Conservation (phyloP, 2,113 vertebrate genomes). For the Protobothrops mucrosquamatus region DNA sequence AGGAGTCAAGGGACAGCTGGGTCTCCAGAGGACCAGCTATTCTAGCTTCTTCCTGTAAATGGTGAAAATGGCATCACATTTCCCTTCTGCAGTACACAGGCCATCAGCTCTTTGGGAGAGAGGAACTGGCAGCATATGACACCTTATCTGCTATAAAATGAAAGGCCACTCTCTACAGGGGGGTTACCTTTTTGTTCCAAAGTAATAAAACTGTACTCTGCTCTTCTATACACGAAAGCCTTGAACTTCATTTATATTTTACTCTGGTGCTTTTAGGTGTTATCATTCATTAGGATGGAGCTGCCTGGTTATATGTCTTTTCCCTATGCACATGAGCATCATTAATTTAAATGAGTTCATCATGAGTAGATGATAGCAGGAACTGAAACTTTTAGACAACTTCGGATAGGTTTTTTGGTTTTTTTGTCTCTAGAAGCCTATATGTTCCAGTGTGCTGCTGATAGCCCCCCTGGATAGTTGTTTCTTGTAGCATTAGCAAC, state of each 20-base stretch:
- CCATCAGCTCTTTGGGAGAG: not conserved
- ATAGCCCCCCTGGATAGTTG: not conserved
- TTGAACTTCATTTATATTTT: not conserved
- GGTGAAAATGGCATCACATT: constrained; percentile 23
- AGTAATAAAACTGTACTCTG: not conserved
- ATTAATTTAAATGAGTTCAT: not conserved
- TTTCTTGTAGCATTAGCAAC: not conserved
- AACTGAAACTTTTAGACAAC: not conserved
- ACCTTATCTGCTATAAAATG: not conserved
- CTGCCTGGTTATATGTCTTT: not conserved
- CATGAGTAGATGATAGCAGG: fast-evolving
- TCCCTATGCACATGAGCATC: not conserved
- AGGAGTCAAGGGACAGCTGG: constrained; percentile 23
- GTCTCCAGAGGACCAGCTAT: constrained; percentile 11
- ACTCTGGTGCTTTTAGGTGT: not conserved
- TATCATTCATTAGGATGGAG: not conserved
- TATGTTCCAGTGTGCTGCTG: not conserved
- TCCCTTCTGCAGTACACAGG: fast-evolving
- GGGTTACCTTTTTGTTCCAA: not conserved
- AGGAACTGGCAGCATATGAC: not conserved
- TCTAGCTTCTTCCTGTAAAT: constrained; percentile 12
- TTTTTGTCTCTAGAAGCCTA: not conserved
- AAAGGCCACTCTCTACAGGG: not conserved
- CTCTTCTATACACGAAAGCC: not conserved
- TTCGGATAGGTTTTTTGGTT: fast-evolving